phyloP scores from a whole-genome alignment of 2,888 invertebrate species.

The Amphipoea oculea region DNA sequence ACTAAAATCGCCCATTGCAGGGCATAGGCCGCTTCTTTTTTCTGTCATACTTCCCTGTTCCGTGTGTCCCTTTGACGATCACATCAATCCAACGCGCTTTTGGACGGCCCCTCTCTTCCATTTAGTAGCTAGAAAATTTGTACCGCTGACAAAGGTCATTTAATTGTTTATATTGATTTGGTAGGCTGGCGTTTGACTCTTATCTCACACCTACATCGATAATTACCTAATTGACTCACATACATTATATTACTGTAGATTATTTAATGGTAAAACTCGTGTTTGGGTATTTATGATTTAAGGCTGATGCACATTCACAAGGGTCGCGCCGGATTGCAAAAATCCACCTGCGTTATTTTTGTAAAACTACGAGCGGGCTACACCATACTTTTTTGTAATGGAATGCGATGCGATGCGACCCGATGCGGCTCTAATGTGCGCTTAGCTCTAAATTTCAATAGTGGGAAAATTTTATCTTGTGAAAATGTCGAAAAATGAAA shows the following conservation, averaged over 20 bases:
- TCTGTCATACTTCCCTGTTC: background rate
- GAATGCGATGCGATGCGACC: too few relatives aligned
- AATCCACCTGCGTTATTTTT: background rate
- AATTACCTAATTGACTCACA: constrained; percentile 4
- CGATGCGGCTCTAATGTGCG: too few relatives aligned
- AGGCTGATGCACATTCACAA: background rate
- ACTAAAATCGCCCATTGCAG: fast-evolving
- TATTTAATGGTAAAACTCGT: background rate
- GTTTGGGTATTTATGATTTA: background rate
- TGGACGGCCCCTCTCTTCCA: background rate
- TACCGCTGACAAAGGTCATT: background rate
- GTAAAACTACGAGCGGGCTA: too few relatives aligned
- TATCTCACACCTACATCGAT: background rate
- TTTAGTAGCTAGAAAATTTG: too few relatives aligned
- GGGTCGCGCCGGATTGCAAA: background rate
- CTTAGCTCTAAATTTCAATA: background rate
- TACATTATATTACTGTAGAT: background rate
- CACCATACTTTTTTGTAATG: too few relatives aligned
- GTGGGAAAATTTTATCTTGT: background rate
- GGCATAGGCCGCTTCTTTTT: background rate
- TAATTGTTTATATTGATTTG: background rate
- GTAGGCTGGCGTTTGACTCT: background rate
- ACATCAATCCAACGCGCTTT: background rate
- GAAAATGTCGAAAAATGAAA: background rate
- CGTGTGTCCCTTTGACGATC: background rate